Conservation (phyloP, 2,797 vertebrate genomes). For the Masticophis lateralis region DNA sequence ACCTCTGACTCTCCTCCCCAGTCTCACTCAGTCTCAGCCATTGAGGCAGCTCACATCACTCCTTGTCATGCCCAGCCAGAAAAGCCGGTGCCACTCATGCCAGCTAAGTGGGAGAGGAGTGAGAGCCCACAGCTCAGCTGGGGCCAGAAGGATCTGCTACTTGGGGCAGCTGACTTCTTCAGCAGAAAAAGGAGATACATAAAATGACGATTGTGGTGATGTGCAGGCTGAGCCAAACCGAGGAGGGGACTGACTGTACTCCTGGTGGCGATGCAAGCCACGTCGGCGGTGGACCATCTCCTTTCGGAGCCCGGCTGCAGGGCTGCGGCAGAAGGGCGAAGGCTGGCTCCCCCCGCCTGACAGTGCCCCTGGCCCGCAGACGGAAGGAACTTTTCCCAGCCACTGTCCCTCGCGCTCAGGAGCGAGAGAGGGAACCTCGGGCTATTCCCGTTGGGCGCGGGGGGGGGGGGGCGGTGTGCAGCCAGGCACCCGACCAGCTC, state of each 20-base stretch:
- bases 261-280: neutral
- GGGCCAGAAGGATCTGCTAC: neutral
- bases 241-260: neutral
- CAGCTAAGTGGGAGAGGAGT: too few relatives aligned
- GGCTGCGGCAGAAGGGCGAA: neutral
- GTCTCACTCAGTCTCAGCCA: neutral
- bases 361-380: neutral
- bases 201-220: neutral
- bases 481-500: neutral
- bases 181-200: neutral
- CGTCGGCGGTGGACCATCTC: neutral
- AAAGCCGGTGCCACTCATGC: neutral
- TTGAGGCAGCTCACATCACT: neutral
- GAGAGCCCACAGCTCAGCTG: neutral
- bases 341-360: too few relatives aligned
- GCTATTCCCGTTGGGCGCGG: neutral
- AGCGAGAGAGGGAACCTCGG: too few relatives aligned
- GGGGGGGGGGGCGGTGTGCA: neutral
- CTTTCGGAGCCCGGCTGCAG: neutral
- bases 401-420: neutral
- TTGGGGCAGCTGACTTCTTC: neutral
- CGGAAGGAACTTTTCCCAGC: neutral
- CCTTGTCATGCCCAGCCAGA: neutral
- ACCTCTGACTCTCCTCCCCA: too few relatives aligned
- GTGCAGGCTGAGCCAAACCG: neutral